Evolutionary conservation across 2,113 vertebrate species (phyloP).

Genomic region (Odobenus rosmarus): DNA sequence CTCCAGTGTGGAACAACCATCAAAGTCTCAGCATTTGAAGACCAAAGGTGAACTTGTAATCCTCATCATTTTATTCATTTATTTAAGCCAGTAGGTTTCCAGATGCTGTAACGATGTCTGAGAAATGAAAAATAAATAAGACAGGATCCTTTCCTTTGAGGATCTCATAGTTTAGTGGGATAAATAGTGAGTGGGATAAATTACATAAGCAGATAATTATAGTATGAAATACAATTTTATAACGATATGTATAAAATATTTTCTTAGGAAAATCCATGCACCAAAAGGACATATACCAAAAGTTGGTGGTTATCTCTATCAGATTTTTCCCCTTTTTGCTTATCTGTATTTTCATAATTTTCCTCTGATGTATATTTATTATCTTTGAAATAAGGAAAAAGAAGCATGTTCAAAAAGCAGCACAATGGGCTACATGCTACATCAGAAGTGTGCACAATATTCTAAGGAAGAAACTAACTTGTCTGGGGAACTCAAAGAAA

Average conservation of each 20-base stretch:
- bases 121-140: background rate
- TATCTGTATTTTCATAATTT: constrained; percentile 12
- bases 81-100: background rate
- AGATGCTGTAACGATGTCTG: background rate
- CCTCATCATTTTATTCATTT: background rate
- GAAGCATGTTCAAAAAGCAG: background rate
- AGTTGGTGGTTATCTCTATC: background rate
- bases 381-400: constrained; percentile 34
- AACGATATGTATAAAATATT: background rate
- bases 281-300: background rate
- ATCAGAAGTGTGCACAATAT: background rate
- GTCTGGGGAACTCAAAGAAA: background rate
- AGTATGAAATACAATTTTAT: background rate
- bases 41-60: background rate
- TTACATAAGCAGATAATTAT: background rate
- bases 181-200: background rate
- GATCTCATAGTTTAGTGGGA: background rate
- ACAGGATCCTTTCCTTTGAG: background rate
- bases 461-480: background rate
- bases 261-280: background rate
- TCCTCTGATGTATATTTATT: background rate
- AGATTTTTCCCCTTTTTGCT: background rate
- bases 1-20: background rate
- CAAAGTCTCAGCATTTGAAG: background rate
- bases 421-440: background rate